Evolutionary conservation across 92 coral and sea anemone species (phyloP).

Genomic region (Galaxea fascicularis): DNA sequence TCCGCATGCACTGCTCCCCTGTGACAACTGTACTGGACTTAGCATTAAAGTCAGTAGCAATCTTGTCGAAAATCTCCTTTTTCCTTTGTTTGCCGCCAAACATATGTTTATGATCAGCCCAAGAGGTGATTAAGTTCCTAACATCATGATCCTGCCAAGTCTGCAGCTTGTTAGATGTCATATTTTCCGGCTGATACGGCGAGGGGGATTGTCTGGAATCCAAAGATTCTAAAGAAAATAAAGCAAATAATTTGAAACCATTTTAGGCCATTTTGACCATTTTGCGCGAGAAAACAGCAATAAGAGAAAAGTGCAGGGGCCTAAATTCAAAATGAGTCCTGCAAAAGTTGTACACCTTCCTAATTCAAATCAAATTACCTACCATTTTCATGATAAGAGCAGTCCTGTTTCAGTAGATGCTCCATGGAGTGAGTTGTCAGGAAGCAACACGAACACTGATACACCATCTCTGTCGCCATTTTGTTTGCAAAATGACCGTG

Average conservation of each 20-base stretch:
- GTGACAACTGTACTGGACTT: no score
- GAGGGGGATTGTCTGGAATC: constrained; percentile 3
- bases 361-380: constrained; percentile 14
- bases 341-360: constrained; percentile 1
- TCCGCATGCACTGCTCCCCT: no score
- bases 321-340: background rate
- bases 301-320: no score
- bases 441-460: background rate
- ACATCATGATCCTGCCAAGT: constrained; percentile 19
- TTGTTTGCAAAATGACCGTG: background rate
- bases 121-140: background rate
- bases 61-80: no score
- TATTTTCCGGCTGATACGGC: constrained; percentile 13
- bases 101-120: no score
- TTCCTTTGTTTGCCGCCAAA: no score
- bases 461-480: no score
- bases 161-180: constrained; percentile 18
- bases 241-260: constrained; percentile 3
- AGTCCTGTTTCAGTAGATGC: constrained; percentile 6
- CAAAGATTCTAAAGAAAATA: constrained; percentile 8
- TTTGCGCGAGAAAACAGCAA: constrained; percentile 1
- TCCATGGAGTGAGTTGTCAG: background rate
- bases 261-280: no score
- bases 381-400: constrained; percentile 3
- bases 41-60: no score